These are phyloP conservation scores for Ladona fulva DNA, from an alignment of 1,140 invertebrate genomes.

Conservation along the genomic window DNA sequence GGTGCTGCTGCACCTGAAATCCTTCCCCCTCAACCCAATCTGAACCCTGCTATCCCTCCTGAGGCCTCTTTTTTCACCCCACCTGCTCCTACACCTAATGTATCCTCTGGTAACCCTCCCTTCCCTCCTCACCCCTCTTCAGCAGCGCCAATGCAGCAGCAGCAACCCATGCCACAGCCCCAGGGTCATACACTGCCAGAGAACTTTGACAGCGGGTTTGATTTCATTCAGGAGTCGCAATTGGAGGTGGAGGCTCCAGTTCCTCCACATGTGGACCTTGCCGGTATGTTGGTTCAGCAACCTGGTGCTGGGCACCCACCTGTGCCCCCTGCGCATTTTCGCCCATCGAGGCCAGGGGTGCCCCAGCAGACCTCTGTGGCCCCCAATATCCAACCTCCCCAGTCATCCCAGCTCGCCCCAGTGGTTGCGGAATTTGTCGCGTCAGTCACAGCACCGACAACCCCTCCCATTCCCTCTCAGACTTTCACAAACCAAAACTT, in stretches of 20 bases:
- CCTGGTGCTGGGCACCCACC: slow-evolving; percentile 9
- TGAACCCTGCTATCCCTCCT: slow-evolving; percentile 11
- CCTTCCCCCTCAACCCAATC: slow-evolving; percentile 1
- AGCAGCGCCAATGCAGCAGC: neutral
- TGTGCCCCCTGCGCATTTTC: neutral
- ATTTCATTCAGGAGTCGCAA: slow-evolving; percentile 34
- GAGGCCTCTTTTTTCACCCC: slow-evolving; percentile 20
- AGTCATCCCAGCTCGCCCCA: slow-evolving; percentile 37
- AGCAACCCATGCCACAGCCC: slow-evolving; percentile 11
- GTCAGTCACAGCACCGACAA: slow-evolving; percentile 41
- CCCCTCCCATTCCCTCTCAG: slow-evolving; percentile 57
- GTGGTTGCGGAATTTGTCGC: neutral
- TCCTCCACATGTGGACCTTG: slow-evolving; percentile 11
- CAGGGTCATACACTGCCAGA: slow-evolving; percentile 18
- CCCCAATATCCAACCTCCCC: slow-evolving; percentile 25
- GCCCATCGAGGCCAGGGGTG: slow-evolving; percentile 17
- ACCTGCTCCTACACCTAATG: slow-evolving; percentile 10
- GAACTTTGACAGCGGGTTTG: slow-evolving; percentile 16
- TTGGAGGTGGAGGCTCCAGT: slow-evolving; percentile 26
- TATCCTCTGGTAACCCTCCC: neutral
- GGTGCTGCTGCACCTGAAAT: neutral
- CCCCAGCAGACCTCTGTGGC: slow-evolving; percentile 27
- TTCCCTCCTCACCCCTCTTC: neutral
- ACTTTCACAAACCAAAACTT: slow-evolving; percentile 73
- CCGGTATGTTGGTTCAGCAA: slow-evolving; percentile 8